These are phyloP conservation scores for Gallinago jamesoni DNA, from an alignment of 2,113 vertebrate species.

Conservation along the genomic window DNA sequence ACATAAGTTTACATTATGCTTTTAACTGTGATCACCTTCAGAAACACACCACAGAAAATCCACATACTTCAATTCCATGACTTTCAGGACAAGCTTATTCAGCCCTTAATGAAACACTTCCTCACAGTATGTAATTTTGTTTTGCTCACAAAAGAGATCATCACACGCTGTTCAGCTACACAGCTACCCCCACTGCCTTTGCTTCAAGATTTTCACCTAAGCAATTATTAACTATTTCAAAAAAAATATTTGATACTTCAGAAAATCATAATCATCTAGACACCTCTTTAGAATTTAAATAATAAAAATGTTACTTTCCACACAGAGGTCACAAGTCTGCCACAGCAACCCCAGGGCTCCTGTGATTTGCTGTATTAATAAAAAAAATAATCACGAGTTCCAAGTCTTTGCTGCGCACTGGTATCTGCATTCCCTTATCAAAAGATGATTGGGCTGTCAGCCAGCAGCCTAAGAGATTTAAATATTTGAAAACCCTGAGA, in stretches of 20 bases:
- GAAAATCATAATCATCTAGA: background rate
- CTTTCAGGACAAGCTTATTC: background rate
- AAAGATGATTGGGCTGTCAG: background rate
- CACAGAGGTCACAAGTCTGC: background rate
- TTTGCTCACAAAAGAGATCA: background rate
- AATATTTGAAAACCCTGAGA: background rate
- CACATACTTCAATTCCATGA: background rate
- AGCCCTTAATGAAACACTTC: background rate
- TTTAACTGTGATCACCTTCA: background rate
- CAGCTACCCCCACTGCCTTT: background rate
- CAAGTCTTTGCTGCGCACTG: background rate
- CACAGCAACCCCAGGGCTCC: background rate
- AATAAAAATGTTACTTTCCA: background rate
- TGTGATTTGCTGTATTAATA: background rate
- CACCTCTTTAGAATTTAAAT: background rate
- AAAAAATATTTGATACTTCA: background rate
- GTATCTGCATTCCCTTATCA: background rate
- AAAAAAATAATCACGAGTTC: background rate
- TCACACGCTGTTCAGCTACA: background rate
- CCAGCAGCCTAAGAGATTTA: background rate
- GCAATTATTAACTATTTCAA: background rate
- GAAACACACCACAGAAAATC: background rate
- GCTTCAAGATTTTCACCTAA: background rate
- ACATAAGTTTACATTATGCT: background rate
- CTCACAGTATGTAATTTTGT: fast-evolving